Percentiles rank a stretch among this genome's conserved stretches.
Conservation (phyloP, 2,797 vertebrate genomes). For the Acanthis flammea region DNA sequence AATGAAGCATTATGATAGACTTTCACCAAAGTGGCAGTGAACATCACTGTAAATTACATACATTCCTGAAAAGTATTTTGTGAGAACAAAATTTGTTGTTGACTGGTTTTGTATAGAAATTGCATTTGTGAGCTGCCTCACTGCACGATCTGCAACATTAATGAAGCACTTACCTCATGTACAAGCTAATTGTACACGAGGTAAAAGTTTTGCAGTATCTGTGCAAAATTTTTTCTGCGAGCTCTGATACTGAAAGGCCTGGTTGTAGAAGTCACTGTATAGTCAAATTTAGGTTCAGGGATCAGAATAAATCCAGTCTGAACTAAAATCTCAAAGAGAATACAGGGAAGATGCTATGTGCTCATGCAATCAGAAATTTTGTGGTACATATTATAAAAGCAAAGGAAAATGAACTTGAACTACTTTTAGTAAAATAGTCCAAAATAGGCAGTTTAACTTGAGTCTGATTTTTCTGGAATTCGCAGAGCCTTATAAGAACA, state of each 20-base stretch:
- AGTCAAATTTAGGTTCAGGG: background rate
- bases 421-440: background rate
- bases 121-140: background rate
- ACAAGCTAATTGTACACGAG: no score
- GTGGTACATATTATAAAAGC: background rate
- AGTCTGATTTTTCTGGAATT: background rate
- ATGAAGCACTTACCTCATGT: background rate
- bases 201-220: no score
- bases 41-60: background rate
- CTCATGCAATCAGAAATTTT: background rate
- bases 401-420: background rate
- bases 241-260: background rate
- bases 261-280: background rate
- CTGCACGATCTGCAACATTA: background rate
- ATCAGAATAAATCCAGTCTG: background rate
- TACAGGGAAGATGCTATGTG: fast-evolving
- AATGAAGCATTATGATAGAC: background rate
- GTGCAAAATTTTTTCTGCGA: background rate
- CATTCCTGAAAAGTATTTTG: background rate
- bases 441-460: background rate
- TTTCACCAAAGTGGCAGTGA: background rate
- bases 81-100: background rate
- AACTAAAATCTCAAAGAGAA: background rate
- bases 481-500: background rate
- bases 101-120: background rate